phyloP scores from a whole-genome alignment of 2,797 vertebrate species.

The Amphiprion clarkii region DNA sequence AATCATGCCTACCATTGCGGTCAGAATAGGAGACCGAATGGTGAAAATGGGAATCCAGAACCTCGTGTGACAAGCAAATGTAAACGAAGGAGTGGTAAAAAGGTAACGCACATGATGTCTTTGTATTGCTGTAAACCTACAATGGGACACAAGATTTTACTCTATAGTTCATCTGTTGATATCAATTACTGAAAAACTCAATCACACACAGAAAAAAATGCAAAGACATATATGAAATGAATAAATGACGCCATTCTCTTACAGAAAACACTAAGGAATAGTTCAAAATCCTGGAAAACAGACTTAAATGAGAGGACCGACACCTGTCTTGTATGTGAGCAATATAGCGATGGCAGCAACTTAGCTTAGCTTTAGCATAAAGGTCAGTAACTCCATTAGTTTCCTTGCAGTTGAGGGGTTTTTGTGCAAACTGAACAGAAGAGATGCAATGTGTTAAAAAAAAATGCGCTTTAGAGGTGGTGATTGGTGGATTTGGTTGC shows the following conservation, averaged over 20 bases:
- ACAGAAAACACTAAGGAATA: not conserved
- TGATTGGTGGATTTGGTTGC: too few species aligned
- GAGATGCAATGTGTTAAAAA: too few species aligned
- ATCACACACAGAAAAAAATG: not conserved
- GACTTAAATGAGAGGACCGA: not conserved
- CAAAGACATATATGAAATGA: not conserved
- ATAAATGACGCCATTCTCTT: too few species aligned
- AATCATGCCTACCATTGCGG: slow-evolving; percentile 22
- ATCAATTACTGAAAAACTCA: not conserved
- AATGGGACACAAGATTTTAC: not conserved
- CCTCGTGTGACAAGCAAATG: too few species aligned
- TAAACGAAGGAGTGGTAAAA: too few species aligned
- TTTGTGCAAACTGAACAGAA: not conserved
- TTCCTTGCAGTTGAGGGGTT: not conserved
- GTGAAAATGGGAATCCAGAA: slow-evolving; percentile 31
- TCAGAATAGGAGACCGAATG: slow-evolving; percentile 32
- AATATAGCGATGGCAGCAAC: not conserved
- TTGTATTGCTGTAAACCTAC: not conserved
- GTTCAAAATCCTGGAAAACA: not conserved
- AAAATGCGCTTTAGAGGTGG: too few species aligned
- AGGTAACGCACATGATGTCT: not conserved
- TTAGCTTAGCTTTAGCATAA: slow-evolving; percentile 26
- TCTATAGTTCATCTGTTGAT: not conserved
- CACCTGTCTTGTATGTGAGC: too few species aligned
- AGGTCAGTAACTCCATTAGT: not conserved